Evolutionary conservation across 2,113 vertebrate species (phyloP).

Genomic region (Aptenodytes forsteri): DNA sequence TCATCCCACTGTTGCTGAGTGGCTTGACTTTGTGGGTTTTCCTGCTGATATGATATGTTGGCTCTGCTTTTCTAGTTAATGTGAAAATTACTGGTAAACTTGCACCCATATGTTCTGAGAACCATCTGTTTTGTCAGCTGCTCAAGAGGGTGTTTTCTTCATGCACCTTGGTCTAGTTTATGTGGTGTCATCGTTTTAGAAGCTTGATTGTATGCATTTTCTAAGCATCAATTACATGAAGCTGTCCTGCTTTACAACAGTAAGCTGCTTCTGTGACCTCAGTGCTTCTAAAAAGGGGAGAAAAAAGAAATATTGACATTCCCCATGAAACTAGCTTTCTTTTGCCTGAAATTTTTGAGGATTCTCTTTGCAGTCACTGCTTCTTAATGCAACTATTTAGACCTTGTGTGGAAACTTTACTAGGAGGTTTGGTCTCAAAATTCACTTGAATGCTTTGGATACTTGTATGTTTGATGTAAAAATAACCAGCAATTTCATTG

Average conservation of each 20-base stretch:
- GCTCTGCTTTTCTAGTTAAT: background rate
- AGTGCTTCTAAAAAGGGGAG: background rate
- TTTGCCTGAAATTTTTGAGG: background rate
- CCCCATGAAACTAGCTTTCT: background rate
- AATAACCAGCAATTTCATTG: background rate
- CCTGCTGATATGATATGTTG: background rate
- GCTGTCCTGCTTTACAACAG: background rate
- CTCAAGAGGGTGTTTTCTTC: background rate
- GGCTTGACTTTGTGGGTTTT: background rate
- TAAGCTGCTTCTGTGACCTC: background rate
- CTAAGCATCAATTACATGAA: background rate
- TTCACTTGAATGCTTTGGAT: background rate
- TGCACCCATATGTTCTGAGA: background rate
- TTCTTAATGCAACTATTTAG: background rate
- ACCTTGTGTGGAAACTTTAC: background rate
- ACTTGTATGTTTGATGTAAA: background rate
- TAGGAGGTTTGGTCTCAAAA: background rate
- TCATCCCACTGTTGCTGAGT: background rate
- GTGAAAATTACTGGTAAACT: background rate
- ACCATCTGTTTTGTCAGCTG: constrained; percentile 11
- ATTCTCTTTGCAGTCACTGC: background rate
- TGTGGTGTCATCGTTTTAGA: background rate
- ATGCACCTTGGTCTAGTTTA: background rate
- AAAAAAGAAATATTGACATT: background rate
- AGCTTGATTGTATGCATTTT: background rate